Evolutionary conservation across 2,797 vertebrate species (phyloP), one percentile per base, ranked within the genome.

Genomic region (Phrynocephalus guinanensis): DNA sequence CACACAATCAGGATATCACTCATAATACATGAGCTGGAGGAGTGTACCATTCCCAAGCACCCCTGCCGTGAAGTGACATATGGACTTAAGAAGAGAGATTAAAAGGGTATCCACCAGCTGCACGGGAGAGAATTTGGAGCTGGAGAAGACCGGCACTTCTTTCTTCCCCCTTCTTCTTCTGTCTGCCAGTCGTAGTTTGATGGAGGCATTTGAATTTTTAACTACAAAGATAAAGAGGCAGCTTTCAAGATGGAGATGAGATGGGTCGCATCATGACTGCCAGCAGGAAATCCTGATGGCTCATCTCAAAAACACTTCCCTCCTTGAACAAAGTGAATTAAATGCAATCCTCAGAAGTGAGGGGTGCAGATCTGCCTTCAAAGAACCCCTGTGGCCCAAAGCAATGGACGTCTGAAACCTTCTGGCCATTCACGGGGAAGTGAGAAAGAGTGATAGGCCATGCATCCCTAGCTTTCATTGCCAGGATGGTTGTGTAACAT

Each of bases 41-140:
- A 77, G 87, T 90, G 95, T 93, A 92, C 90, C 91, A 93, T 93
- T 93, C 92, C 88, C 56, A 77, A 79, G 88, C 86, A 91, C 90
- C 92, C 92, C 91, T 88, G 87, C 63, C 33, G 87, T 88, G 92
- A 93, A 18, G 48, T 78, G 91, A 89, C 91, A 13, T 8, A 88
- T 84, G 87, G 92, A 84, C 82, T 82, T 83, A 93, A 87, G 86
- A 16, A 86, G 89, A 92, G 91, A 94, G 92, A 91, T 90, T 89
- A 90, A 87, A 84, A 86, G 89, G 66, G 67, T 3, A n/a, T 91
- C 73, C 89, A 87, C 83, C 83, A 92, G 86, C 86, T 87, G 80
- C 81, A 73, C 15, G 24, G 79, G 26, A 26, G 66, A 66, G 50
- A 15, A 89, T 89, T 56, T 85, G 66, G 76, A 86, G 84, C 84